Conservation (phyloP, 2,888 invertebrate genomes). For the Ormyrus nitidulus region DNA sequence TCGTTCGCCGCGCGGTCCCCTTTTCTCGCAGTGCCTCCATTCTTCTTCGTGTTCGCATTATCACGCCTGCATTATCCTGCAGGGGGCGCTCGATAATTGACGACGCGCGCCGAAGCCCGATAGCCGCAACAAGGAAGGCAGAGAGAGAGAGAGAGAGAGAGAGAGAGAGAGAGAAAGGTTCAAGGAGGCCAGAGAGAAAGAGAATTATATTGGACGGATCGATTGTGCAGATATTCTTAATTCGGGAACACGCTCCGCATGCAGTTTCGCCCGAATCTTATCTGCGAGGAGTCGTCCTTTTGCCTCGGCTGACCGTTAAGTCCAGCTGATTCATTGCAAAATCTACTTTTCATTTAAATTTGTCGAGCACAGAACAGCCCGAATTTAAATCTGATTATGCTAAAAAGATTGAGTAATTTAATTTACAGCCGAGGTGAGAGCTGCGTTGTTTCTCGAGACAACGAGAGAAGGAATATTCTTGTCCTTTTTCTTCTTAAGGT, state of each 20-base stretch:
- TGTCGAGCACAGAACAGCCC: background rate
- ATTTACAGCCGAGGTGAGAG: constrained; percentile 15
- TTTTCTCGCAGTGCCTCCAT: constrained; percentile 7
- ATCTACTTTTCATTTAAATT: constrained; percentile 45
- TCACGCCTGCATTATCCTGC: constrained; percentile 23
- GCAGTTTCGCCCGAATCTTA: constrained; percentile 35
- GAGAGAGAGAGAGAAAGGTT: background rate
- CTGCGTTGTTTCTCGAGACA: too few relatives aligned
- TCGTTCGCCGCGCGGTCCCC: background rate
- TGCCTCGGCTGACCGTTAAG: too few relatives aligned
- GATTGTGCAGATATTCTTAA: constrained; percentile 52
- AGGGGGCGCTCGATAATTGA: constrained; percentile 19
- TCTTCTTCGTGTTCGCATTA: constrained; percentile 12
- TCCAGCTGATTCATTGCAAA: constrained; percentile 24
- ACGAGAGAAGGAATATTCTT: too few relatives aligned
- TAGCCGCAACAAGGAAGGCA: background rate
- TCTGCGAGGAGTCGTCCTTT: background rate
- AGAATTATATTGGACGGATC: constrained; percentile 50
- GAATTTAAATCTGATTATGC: constrained; percentile 26
- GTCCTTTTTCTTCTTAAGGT: too few relatives aligned
- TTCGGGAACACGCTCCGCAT: constrained; percentile 42
- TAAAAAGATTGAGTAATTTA: constrained; percentile 48
- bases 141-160: constrained; percentile 6
- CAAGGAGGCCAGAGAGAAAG: constrained; percentile 8
- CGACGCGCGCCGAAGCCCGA: background rate